These are phyloP conservation scores for Andricus grossulariae DNA, from an alignment of 1,140 invertebrate species.

Conservation along the genomic window DNA sequence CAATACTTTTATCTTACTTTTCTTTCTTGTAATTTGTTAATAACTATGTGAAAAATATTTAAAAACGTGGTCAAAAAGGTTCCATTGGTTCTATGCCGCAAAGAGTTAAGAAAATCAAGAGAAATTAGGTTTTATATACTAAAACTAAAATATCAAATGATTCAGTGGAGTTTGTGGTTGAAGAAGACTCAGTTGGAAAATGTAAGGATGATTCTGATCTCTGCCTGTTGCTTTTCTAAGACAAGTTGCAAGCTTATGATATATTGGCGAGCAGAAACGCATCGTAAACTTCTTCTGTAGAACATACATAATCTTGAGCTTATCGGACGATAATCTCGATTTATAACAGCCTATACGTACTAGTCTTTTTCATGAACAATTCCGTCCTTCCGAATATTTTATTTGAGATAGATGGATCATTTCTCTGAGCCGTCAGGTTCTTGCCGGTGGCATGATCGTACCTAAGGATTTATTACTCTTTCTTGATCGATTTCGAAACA, in stretches of 20 bases:
- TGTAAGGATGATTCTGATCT: conserved; percentile 20
- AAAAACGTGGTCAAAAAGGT: too few species aligned
- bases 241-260: conserved; percentile 41
- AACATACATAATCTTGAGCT: conserved; percentile 49
- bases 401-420: conserved; percentile 20
- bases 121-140: not conserved
- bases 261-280: conserved; percentile 48
- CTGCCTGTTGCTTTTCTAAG: conserved; percentile 40
- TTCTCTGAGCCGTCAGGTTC: conserved; percentile 4
- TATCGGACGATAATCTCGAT: conserved; percentile 49
- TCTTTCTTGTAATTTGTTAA: too few species aligned
- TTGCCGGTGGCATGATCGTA: conserved; percentile 4
- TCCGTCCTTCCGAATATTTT: conserved; percentile 23
- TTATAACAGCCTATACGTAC: conserved; percentile 20
- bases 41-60: too few species aligned
- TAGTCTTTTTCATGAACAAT: conserved; percentile 11
- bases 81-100: too few species aligned
- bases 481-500: conserved; percentile 18
- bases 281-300: conserved; percentile 43
- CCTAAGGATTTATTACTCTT: not conserved
- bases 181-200: not conserved
- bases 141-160: not conserved
- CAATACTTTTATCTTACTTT: too few species aligned
- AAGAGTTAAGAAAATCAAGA: too few species aligned
- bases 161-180: not conserved